Base-by-base conservation (phyloP, 2,888 invertebrate genomes). In the Punctoribates punctum region DNA sequence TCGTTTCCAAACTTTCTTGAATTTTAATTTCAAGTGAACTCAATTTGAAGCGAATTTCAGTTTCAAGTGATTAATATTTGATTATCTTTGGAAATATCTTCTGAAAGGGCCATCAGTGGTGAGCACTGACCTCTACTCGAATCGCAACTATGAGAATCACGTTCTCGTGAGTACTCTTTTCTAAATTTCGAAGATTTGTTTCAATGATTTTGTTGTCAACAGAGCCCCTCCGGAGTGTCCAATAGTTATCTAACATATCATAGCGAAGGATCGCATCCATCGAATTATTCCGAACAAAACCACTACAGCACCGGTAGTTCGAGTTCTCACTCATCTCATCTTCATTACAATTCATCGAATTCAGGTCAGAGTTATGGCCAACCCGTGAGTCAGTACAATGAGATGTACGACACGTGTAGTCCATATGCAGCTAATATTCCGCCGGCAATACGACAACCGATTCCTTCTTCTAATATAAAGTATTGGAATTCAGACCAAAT, bases 401-500 rank as follows among this genome's bases (percentile, higher is more conserved):
- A 72, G 17, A 72, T 72, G 72, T 72, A 72, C 72, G 20, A 46
- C 46, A 46, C 46, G 3, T 46, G 72, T 15, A 25, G 46, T 72
- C 17, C 46, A 72, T 72, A 46, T 27, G 72, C 72, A 72, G 72
- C 72, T 72, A 65, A 65, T 65, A 27, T 72, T 46, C 72, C 72
- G 23, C 72, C 46, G 46, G 72, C 42, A 46, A 72, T 72, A 72
- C 42, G 72, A 46, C 72, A 46, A 46, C 72, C 72, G 13, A 72
- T 72, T 42, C 46, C 46, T 48, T 72, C 72, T 2, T 65, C 65
- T 13, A 72, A 48, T 46, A 5, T 72, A 46, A 72, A 72, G 46
- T 72, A 48, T 72, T 72, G 72, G 72, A 72, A 72, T 72, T 72
- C 72, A 46, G 72, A 46, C 6, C 72, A 72, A 72, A 46, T 72